Base-by-base conservation (phyloP, 2,888 invertebrate genomes). In the Dicyrtomina minuta region DNA sequence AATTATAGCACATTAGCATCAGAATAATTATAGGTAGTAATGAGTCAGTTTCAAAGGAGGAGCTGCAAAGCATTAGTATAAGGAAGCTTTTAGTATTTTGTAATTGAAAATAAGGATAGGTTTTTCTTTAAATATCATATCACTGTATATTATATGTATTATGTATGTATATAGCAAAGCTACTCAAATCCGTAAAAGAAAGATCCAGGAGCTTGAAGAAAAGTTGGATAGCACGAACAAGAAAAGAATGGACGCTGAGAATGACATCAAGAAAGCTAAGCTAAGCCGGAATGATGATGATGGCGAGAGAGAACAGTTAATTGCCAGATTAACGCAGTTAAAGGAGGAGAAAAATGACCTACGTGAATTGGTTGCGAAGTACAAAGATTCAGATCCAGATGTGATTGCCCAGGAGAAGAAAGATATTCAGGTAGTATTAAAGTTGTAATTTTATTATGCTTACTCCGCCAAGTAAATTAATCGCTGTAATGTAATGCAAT, bases 361-460 rank as follows among this genome's bases (percentile, higher is more conserved):
- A 1, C 83, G 85, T 68, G 83, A 83, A 46, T 87, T 90, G 80
- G 80, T 92, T 49, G 84, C 86, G 70, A 85, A 87, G 72, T 90
- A 88, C 79, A 85, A 86, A 76, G 89, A 90, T 74, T 88, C 88
- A 70, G 91, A 94, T 82, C 92, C 92, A 0, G 89, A 89, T 79
- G 86, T 87, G 8, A 84, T 92, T 71, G 85, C 87, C 65, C 84
- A 86, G 75, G 83, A 91, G 79, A 85, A 86, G 75, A 81, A 83
- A 20, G 88, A 91, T 80, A 86, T 85, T 41, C 81, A 86, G 82
- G 89, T 87, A 79, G 33, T 33, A 33, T 8, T 33, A 33, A 33
- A 33, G 33, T 33, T 33, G 3, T 33, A 8, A n/a, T n/a, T n/a
- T n/a, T n/a, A n/a, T n/a, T n/a, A n/a, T n/a, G n/a, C n/a, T n/a